Evolutionary conservation across 1,140 invertebrate species (phyloP), one percentile per base, ranked within the genome.

Genomic region (Rhopalosiphum padi): DNA sequence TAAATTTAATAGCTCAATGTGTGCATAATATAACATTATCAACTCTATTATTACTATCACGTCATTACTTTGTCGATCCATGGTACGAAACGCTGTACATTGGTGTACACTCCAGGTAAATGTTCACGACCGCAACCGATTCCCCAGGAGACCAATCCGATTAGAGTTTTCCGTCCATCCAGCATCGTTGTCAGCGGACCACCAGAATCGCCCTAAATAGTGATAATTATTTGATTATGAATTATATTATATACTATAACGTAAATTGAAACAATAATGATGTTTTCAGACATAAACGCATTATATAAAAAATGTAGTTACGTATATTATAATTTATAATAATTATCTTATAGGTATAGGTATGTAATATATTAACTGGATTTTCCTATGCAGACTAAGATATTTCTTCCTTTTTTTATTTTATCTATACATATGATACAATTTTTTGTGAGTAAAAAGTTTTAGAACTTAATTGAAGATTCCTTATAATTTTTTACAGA

Each of bases 21-120:
- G 6, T 30, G 46, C 46, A 48, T 41, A 88, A 88, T 22, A 53
- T 51, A 53, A 37, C 2, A n/a, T 30, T 8, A 51, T n/a, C 41
- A 89, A 89, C 7, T 18, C 0, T 15, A 43, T 18, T 77, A 77
- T 60, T 60, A 35, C 7, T 88, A 90, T 90, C 30, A 90, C 89
- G 89, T 46, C 96, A 97, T 97, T 35, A 97, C 97, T 96, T 97
- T 98, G 94, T 97, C 97, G 91, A 98, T 98, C 98, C 98, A 98
- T n/a, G 97, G 97, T 91, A 98, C 97, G 95, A 98, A 98, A 95
- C 98, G 98, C 94, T 98, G 97, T 94, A 98, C 98, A 94, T 98
- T 98, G 1, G 98, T 98, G 94, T 98, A 98, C 2, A 98, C 98
- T 23, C 98, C 98, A 0, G 98, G 98, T n/a, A 98, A 95, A 95